Percentiles rank a stretch among this genome's conserved stretches.
Evolutionary conservation across 2,113 vertebrate species (phyloP).

Genomic region (Oncorhynchus tshawytscha): DNA sequence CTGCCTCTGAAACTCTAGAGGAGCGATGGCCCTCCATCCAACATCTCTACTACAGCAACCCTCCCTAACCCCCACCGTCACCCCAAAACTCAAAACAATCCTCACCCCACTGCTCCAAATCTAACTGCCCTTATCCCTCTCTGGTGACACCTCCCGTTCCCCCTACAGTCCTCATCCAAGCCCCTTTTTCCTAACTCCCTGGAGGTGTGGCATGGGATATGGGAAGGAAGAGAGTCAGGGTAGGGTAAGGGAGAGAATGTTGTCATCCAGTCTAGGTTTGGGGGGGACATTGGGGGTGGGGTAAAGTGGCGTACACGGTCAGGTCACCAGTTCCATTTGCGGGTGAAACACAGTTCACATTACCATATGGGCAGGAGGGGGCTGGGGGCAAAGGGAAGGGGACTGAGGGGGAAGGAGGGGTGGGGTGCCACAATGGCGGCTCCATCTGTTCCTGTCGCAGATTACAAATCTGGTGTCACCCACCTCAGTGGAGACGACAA

Average conservation of each 20-base stretch:
- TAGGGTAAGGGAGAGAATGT: slow-evolving; percentile 56
- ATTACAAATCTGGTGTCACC: slow-evolving; percentile 92
- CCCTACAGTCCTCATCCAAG: neutral
- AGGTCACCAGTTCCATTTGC: slow-evolving; percentile 83
- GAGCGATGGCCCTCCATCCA: slow-evolving; percentile 36
- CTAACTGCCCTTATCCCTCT: neutral
- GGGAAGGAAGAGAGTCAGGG: neutral
- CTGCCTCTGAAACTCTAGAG: slow-evolving; percentile 78
- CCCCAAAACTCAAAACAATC: neutral
- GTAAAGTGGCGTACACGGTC: slow-evolving; percentile 81
- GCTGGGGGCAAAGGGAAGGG: slow-evolving; percentile 19
- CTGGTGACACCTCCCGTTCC: neutral
- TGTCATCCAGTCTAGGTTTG: slow-evolving; percentile 62
- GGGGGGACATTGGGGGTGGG: slow-evolving; percentile 7
- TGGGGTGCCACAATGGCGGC: slow-evolving; percentile 76
- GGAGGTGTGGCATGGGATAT: neutral
- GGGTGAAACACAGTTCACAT: slow-evolving; percentile 98
- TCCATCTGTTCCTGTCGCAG: slow-evolving; percentile 88
- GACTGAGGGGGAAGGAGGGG: slow-evolving; percentile 8
- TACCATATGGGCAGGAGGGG: slow-evolving; percentile 85
- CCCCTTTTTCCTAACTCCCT: neutral
- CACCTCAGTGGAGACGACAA: slow-evolving; percentile 69
- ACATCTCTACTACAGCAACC: neutral
- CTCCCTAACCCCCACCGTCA: neutral
- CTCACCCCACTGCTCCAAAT: neutral